Conservation (phyloP, 2,113 vertebrate genomes). For the Toxotes jaculatrix region DNA sequence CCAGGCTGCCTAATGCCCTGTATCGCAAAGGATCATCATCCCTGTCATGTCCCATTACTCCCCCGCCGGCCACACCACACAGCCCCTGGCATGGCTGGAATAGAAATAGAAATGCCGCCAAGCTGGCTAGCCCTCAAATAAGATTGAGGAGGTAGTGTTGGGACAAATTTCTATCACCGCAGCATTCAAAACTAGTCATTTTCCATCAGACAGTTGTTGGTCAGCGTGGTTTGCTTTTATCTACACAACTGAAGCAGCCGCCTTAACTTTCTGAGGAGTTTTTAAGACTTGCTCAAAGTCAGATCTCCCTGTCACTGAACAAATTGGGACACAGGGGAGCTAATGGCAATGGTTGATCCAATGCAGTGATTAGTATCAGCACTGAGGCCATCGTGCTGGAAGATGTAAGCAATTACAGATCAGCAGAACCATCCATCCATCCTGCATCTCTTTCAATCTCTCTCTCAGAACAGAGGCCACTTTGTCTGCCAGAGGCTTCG, state of each 20-base stretch:
- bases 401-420: slow-evolving; percentile 45
- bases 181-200: slow-evolving; percentile 32
- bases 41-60: slow-evolving; percentile 77
- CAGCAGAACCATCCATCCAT: slow-evolving; percentile 53
- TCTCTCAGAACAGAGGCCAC: slow-evolving; percentile 51
- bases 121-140: slow-evolving; percentile 30
- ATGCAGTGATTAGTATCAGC: slow-evolving; percentile 54
- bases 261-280: slow-evolving; percentile 31
- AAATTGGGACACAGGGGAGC: slow-evolving; percentile 51
- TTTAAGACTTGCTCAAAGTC: slow-evolving; percentile 26
- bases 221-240: slow-evolving; percentile 31
- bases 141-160: slow-evolving; percentile 43
- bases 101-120: slow-evolving; percentile 46
- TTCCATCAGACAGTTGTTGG: slow-evolving; percentile 27
- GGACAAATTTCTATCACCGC: slow-evolving; percentile 28
- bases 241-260: not conserved
- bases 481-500: slow-evolving; percentile 46
- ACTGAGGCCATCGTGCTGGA: slow-evolving; percentile 38
- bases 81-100: slow-evolving; percentile 50
- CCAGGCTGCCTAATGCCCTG: slow-evolving; percentile 75
- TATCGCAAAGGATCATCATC: slow-evolving; percentile 74
- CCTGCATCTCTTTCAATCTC: slow-evolving; percentile 24
- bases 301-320: slow-evolving; percentile 42
- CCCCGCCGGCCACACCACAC: slow-evolving; percentile 38
- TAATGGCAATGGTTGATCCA: slow-evolving; percentile 54